A percentile compares a stretch with the other conserved stretches of the same genome.
Evolutionary conservation across 2,113 vertebrate genomes (phyloP).

Genomic region (Pteronura brasiliensis): DNA sequence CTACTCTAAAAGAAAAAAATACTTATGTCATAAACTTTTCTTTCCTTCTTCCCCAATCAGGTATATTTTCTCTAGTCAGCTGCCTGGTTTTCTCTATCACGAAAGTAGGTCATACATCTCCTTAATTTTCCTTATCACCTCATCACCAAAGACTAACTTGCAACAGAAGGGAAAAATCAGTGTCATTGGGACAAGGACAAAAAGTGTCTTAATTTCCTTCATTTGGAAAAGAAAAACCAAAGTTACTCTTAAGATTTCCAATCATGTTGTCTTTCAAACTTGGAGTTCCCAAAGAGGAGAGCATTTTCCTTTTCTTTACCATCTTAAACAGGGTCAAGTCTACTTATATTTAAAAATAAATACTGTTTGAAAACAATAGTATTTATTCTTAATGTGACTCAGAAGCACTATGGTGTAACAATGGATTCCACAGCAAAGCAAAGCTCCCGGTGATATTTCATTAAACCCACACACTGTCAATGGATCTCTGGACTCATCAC

Average conservation of each 20-base stretch:
- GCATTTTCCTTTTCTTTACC: neutral
- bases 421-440: neutral
- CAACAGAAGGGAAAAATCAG: neutral
- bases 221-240: conserved; percentile 25
- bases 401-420: neutral
- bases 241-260: neutral
- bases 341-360: conserved; percentile 28
- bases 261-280: neutral
- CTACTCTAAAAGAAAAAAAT: neutral
- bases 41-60: neutral
- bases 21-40: neutral
- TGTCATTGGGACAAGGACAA: neutral
- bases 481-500: neutral
- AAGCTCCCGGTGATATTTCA: neutral
- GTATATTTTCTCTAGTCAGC: neutral
- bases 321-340: neutral
- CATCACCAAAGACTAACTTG: neutral
- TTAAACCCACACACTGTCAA: neutral
- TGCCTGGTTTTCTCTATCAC: neutral
- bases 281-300: neutral
- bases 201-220: neutral
- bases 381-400: neutral
- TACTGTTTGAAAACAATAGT: neutral
- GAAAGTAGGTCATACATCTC: neutral
- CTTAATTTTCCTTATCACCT: neutral